Base-by-base conservation (phyloP, 2,888 invertebrate species). In the Eurois occulta region DNA sequence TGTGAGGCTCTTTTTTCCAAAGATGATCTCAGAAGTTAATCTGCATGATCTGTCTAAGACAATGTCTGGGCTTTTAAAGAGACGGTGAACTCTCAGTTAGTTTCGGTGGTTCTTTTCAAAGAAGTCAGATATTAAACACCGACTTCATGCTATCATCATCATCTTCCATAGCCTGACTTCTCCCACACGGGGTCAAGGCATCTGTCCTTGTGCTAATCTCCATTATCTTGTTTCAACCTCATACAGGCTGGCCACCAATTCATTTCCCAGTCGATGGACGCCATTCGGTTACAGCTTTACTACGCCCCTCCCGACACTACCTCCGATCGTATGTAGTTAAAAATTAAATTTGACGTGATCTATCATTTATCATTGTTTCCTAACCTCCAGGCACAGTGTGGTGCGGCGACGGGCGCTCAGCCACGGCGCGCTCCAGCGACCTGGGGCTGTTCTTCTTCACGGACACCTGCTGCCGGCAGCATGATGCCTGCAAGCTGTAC, bases 321-420 rank as follows among this genome's bases (percentile, higher is more conserved):
- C 52, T 24, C 48, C 52, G 24, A 52, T 0, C 52, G 10, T 3
- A 24, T 52, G 52, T 52, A n/a, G 52, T n/a, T 11, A n/a, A 7
- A 7, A 24, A 48, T 8, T n/a, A 2, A 16, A 13, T 55, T 13
- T n/a, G 1, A 2, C 28, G 13, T 58, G 28, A 28, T 13, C n/a
- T 6, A 6, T n/a, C 2, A 13, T 55, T 28, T 2, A 28, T 32
- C 28, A 18, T 18, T 28, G 7, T 41, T 16, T 6, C n/a, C 1
- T 48, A 24, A 7, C 10, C n/a, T 21, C 1, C 93, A 97, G 98
- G 98, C 16, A 98, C 98, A 0, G 97, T 97, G 21, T 98, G 98
- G 98, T 98, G 98, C 88, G 98, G 98, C 0, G 97, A 97, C 72
- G 98, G 98, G 0, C 97, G 97, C 86, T 95, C 96, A 0, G 97